Base-by-base conservation (phyloP, 2,113 vertebrate species). In the Eretmochelys imbricata region DNA sequence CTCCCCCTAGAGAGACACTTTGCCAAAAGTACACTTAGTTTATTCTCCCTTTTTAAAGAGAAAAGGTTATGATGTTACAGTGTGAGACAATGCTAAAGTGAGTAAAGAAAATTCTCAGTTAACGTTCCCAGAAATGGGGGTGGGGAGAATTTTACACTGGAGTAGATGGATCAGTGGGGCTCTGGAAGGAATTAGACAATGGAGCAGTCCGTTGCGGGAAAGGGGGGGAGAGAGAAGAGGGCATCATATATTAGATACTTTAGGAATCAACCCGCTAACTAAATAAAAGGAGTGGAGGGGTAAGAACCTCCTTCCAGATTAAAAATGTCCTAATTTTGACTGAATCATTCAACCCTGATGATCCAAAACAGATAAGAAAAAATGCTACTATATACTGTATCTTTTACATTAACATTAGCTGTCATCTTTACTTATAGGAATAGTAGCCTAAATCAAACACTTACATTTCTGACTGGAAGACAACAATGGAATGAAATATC, bases 281-380 rank as follows among this genome's bases (percentile, higher is more conserved):
- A 84, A 22, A 93, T 88, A 62, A 2, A 78, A 29, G 69, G 2
- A 84, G 20, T 85, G 24, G 55, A 83, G 2, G 79, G 14, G 55
- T 46, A 62, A 87, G 42, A 48, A 11, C 25, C 12, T 95, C 8
- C 35, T 93, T 50, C 49, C 93, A 89, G 89, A 9, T 29, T 2
- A 93, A 88, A 69, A 48, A 0, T 3, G 29, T 11, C 2, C 4
- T 62, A 46, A 72, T 75, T 87, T 80, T 9, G 91, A 22, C 13
- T 11, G 51, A 19, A 55, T 2, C 7, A 11, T 19, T 82, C 87
- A 8, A 13, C 80, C 22, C 72, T 80, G 88, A 6, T 49, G 12
- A 89, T 84, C 84, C 35, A 59, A 94, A 88, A 49, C 24, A 75
- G 89, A 95, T 8, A 35, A 62, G 20, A 84, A 89, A 91, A 93